Evolutionary conservation across 2,888 invertebrate species (phyloP).

Genomic region (Parnassius orleans): DNA sequence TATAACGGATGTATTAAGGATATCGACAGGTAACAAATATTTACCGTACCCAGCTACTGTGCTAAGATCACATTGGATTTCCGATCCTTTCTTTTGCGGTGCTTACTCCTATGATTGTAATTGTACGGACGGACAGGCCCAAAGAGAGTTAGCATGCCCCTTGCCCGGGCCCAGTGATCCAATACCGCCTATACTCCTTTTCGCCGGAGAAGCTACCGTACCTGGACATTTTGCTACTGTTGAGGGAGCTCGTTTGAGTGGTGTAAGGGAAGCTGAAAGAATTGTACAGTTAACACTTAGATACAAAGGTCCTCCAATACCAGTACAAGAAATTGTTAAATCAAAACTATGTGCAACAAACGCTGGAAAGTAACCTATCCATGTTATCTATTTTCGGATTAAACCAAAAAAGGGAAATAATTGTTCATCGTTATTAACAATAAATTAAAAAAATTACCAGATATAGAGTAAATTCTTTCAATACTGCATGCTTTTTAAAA

Average conservation of each 20-base stretch:
- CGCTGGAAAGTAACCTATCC: too few relatives aligned
- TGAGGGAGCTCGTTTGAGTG: slow-evolving; percentile 89
- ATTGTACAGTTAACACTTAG: slow-evolving; percentile 83
- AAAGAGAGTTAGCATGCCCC: slow-evolving; percentile 82
- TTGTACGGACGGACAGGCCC: slow-evolving; percentile 51
- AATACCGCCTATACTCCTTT: slow-evolving; percentile 85
- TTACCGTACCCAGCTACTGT: slow-evolving; percentile 86
- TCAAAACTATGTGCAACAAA: slow-evolving; percentile 13
- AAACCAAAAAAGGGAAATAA: too few relatives aligned
- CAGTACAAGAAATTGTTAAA: slow-evolving; percentile 26
- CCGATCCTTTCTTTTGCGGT: slow-evolving; percentile 86
- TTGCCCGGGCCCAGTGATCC: slow-evolving; percentile 82
- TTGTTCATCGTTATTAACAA: not conserved
- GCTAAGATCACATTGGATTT: slow-evolving; percentile 86
- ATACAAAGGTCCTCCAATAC: slow-evolving; percentile 69
- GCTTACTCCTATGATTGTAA: slow-evolving; percentile 83
- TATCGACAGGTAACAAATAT: slow-evolving; percentile 80
- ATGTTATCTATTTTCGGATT: not conserved
- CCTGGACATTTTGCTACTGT: slow-evolving; percentile 87
- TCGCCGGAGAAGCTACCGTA: slow-evolving; percentile 91
- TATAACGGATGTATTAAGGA: slow-evolving; percentile 82
- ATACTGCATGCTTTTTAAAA: not conserved
- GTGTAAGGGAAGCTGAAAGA: slow-evolving; percentile 89
- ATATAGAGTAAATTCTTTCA: too few relatives aligned
- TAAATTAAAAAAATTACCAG: not conserved